Evolutionary conservation across 1,140 invertebrate genomes (phyloP).

Genomic region (Saccostrea echinata): DNA sequence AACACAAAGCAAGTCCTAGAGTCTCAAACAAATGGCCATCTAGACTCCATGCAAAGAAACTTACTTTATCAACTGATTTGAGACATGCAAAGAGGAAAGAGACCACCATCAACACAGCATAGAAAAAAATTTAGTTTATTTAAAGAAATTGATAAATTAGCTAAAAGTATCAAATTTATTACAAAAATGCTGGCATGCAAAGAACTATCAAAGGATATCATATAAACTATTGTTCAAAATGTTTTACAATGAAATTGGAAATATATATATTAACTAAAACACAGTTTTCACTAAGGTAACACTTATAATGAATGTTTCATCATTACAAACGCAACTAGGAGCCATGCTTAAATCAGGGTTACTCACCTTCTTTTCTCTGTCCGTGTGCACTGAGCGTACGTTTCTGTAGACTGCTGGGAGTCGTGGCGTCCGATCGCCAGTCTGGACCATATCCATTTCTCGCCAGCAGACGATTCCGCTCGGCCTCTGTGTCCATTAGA

Average conservation of each 20-base stretch:
- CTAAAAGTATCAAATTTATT: not conserved
- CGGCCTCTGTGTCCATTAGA: slow-evolving; percentile 66
- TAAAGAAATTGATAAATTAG: not conserved
- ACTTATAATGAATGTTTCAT: too few species aligned
- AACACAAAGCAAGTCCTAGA: slow-evolving; percentile 29
- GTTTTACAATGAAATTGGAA: not conserved
- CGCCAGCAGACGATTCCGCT: slow-evolving; percentile 63
- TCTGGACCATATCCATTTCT: slow-evolving; percentile 62
- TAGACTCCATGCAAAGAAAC: slow-evolving; percentile 29
- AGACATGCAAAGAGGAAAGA: slow-evolving; percentile 30
- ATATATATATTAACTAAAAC: too few species aligned
- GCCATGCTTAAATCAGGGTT: too few species aligned
- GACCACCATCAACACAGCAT: not conserved
- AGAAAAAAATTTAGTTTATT: not conserved
- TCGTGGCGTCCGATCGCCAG: slow-evolving; percentile 66
- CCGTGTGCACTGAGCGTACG: slow-evolving; percentile 67
- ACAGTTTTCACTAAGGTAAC: too few species aligned
- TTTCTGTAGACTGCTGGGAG: slow-evolving; percentile 60
- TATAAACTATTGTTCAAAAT: not conserved
- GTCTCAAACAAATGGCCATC: slow-evolving; percentile 35
- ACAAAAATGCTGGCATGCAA: not conserved
- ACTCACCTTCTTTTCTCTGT: slow-evolving; percentile 59
- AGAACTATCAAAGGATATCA: not conserved
- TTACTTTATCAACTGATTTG: slow-evolving; percentile 29
- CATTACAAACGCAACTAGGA: not conserved